Conservation (phyloP, 2,113 vertebrate genomes). For the Varanus komodoensis region DNA sequence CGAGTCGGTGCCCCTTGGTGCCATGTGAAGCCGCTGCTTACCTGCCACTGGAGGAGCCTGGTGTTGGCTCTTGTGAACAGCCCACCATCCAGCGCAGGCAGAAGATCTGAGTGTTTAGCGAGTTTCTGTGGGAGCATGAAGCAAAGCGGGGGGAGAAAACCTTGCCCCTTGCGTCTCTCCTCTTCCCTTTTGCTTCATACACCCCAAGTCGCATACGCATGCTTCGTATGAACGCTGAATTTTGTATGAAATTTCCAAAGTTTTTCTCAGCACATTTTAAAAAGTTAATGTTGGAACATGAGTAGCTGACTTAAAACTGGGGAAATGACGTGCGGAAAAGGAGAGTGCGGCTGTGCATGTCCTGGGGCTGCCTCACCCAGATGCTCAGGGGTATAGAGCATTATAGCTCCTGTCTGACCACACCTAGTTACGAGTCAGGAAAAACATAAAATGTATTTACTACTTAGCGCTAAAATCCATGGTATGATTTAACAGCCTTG, state of each 20-base stretch:
- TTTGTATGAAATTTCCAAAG: not conserved
- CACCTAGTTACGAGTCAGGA: slow-evolving; percentile 27
- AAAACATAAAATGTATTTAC: slow-evolving; percentile 55
- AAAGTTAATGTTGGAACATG: not conserved
- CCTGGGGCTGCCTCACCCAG: not conserved
- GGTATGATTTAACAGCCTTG: slow-evolving; percentile 74
- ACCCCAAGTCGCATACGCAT: not conserved
- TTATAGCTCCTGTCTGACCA: slow-evolving; percentile 11
- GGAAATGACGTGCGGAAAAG: not conserved
- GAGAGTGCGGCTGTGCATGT: not conserved
- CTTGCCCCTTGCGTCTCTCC: not conserved
- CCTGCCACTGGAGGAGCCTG: not conserved
- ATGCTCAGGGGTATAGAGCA: not conserved
- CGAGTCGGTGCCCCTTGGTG: not conserved
- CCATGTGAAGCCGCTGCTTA: not conserved
- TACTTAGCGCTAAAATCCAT: slow-evolving; percentile 71
- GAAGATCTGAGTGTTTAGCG: not conserved
- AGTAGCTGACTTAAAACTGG: not conserved
- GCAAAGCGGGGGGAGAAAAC: too few relatives aligned
- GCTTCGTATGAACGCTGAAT: not conserved
- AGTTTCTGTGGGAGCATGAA: not conserved
- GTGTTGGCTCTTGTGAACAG: not conserved
- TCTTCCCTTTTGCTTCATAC: not conserved
- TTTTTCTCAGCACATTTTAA: not conserved
- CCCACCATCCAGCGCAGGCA: too few relatives aligned